phyloP scores from a whole-genome alignment of 2,888 invertebrate species.

The Auanema freiburgensis region DNA sequence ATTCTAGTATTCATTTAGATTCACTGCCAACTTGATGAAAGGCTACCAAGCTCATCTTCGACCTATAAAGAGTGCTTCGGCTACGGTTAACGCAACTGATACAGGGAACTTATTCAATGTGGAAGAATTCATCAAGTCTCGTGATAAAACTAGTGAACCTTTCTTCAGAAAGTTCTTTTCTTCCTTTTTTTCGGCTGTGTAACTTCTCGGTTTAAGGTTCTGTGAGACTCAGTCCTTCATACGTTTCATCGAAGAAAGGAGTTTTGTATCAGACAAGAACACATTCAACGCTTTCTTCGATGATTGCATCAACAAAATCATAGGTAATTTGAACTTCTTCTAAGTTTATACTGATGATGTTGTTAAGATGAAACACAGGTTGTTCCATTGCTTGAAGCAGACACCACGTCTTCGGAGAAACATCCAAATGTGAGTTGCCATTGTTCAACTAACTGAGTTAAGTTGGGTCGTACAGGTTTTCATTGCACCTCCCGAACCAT shows the following conservation, averaged over 20 bases:
- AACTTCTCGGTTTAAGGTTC: constrained; percentile 46
- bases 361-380: background rate
- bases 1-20: constrained; percentile 31
- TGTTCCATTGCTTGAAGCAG: constrained; percentile 39
- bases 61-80: constrained; percentile 72
- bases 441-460: too few species aligned
- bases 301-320: constrained; percentile 83
- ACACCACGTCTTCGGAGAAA: constrained; percentile 24
- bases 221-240: constrained; percentile 60
- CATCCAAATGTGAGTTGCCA: background rate
- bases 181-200: too few species aligned
- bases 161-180: constrained; percentile 52
- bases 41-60: constrained; percentile 66
- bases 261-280: constrained; percentile 92
- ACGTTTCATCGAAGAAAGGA: constrained; percentile 95
- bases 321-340: too few species aligned
- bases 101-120: constrained; percentile 91
- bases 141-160: constrained; percentile 75
- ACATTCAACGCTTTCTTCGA: constrained; percentile 94
- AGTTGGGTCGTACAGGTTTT: constrained; percentile 72
- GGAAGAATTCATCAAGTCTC: constrained; percentile 75
- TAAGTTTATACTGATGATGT: too few species aligned
- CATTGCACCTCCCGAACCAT: constrained; percentile 86
- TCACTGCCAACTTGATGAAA: constrained; percentile 57
- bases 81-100: constrained; percentile 85